Evolutionary conservation across 2,888 invertebrate species (phyloP).

Genomic region (Perithous albicinctus): DNA sequence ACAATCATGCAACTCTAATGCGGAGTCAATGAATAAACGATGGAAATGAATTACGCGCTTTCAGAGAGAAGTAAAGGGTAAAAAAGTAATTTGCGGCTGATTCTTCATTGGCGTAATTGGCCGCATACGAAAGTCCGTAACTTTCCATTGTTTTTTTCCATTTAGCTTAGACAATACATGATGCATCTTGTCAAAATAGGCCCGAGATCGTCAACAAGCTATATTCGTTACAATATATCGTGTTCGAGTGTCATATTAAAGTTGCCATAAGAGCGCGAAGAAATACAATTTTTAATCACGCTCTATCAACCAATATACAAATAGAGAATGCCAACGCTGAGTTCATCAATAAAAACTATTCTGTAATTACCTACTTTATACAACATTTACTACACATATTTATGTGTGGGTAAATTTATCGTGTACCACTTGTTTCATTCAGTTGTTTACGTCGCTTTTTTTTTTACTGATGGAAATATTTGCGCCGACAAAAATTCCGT

Average conservation of each 20-base stretch:
- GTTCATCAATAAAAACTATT: constrained; percentile 74
- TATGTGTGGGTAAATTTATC: constrained; percentile 72
- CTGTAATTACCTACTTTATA: constrained; percentile 78
- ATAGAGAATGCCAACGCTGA: constrained; percentile 74
- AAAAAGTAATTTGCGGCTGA: constrained; percentile 8
- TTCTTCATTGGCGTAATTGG: neutral
- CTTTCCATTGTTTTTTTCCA: constrained; percentile 1
- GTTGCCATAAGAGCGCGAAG: constrained; percentile 39
- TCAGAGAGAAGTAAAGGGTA: constrained; percentile 14
- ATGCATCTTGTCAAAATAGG: constrained; percentile 73
- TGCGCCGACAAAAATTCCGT: neutral
- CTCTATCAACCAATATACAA: constrained; percentile 75
- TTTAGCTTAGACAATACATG: constrained; percentile 63
- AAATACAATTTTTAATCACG: constrained; percentile 24
- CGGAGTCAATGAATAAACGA: constrained; percentile 52
- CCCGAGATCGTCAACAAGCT: constrained; percentile 73
- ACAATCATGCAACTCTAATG: constrained; percentile 71
- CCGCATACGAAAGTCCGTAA: constrained; percentile 5
- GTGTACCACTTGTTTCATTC: constrained; percentile 76
- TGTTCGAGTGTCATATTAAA: constrained; percentile 52
- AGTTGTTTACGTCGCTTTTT: constrained; percentile 66
- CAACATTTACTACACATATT: constrained; percentile 78
- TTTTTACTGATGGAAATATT: constrained; percentile 7
- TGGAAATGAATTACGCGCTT: constrained; percentile 22
- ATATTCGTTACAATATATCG: constrained; percentile 66